Percentiles rank a stretch among this genome's conserved stretches.
Evolutionary conservation across 2,888 invertebrate species (phyloP).

Genomic region (Thereva nobilitata): DNA sequence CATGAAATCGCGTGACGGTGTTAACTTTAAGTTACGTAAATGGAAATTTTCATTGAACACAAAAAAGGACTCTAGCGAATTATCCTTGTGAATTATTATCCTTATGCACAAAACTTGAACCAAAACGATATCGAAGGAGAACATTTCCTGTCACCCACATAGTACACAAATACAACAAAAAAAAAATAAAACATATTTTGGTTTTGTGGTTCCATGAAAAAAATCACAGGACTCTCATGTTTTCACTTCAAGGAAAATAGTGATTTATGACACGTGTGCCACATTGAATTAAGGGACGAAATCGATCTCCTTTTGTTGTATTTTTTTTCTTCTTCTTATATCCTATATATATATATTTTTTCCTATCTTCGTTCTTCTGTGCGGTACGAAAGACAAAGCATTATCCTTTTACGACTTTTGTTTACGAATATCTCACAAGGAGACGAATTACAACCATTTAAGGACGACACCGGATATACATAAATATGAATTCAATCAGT

Average conservation of each 20-base stretch:
- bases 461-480: slow-evolving; percentile 22
- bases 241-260: not conserved
- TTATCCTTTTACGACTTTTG: slow-evolving; percentile 7
- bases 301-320: slow-evolving; percentile 3
- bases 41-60: not conserved
- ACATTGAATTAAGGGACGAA: not conserved
- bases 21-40: slow-evolving; percentile 21
- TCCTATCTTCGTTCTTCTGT: no score
- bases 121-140: no score
- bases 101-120: not conserved
- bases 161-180: not conserved
- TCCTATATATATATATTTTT: no score
- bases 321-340: no score
- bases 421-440: slow-evolving; percentile 15
- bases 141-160: no score
- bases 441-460: slow-evolving; percentile 13
- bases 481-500: slow-evolving; percentile 28
- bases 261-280: slow-evolving; percentile 19
- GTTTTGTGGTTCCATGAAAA: not conserved
- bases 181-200: not conserved
- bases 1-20: slow-evolving; percentile 17
- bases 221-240: slow-evolving; percentile 7
- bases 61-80: slow-evolving; percentile 7
- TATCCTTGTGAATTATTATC: slow-evolving; percentile 9
- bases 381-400: not conserved